Base-by-base conservation (phyloP, 2,113 vertebrate genomes). In the Aramus guarauna region DNA sequence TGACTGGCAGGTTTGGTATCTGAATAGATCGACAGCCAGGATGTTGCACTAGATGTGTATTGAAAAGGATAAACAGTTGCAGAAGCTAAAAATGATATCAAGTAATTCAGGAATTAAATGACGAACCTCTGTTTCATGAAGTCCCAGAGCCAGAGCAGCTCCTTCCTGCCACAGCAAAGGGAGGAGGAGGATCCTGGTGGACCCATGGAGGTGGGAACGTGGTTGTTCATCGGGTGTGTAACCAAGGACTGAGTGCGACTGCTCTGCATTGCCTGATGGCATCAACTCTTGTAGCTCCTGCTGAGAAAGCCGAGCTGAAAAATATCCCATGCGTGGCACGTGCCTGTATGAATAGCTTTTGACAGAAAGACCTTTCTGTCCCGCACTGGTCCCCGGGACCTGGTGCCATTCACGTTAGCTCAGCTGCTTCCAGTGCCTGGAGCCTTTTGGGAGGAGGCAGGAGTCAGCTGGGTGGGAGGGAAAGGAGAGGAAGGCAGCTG, bases 191-290 rank as follows among this genome's bases (percentile, higher is more conserved):
- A 48, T 60, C 37, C 75, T 76, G 34, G 5, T 1, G 5, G 66
- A 17, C 10, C 11, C 0, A 0, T 12, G 39, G 48, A 69, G 59
- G 30, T 58, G 45, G 48, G 50, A 63, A n/a, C 23, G 1, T 12
- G 39, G 32, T 24, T 75, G 15, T 60, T 85, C 47, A 12, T 17
- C 12, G 26, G 18, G 41, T n/a, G 20, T 81, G 60, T 39, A 59
- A 10, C 43, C 23, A 27, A 22, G 48, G n/a, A 45, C 32, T n/a
- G 37, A 53, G 30, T 30, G 37, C 7, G 3, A 37, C 2, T 1
- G 3, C 22, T 78, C 50, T 2, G 2, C 29, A 17, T 59, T 32
- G n/a, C 43, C 29, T 2, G 0, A 9, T 1, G 2, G 18, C 36
- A 53, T 41, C 48, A 64, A 18, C 19, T 62, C 17, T 66, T 75